Evolutionary conservation across 1,140 invertebrate species (phyloP), one percentile per base, ranked within the genome.

Genomic region (Drosophila ogumai): DNA sequence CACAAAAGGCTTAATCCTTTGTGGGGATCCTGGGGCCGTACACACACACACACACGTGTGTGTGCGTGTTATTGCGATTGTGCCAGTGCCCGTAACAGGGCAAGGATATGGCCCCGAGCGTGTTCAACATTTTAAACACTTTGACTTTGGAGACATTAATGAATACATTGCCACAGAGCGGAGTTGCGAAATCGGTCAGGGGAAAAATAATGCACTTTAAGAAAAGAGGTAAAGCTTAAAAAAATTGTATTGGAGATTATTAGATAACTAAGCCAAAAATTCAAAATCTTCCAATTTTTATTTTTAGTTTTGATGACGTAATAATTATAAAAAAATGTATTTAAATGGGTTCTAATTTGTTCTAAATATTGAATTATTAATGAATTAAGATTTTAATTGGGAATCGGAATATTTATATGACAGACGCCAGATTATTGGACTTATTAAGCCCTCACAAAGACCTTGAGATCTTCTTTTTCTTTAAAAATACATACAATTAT

Each of bases 71-170:
- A 38, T 54, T 38, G 52, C 32, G 32, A 54, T 54, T 58, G 68
- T 72, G 47, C 52, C 4, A 12, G 17, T 40, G 19, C 31, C 3
- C 22, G 38, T 40, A 17, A 41, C 32, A 41, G 40, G 38, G 55
- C 44, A 38, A 43, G 46, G 57, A 84, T 80, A 56, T 73, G 65
- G 61, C 67, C 72, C 60, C 63, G 46, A 50, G 75, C 84, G 72
- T 84, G 84, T 88, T 69, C 50, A 87, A 84, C 80, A 87, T 87
- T 87, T 80, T 84, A 84, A 87, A 84, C 76, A 84, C 76, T 88
- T 84, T 87, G 81, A 74, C 80, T 82, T 64, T 76, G 64, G 63
- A 67, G 84, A 88, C 84, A 88, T 81, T 87, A 87, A 88, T 88
- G 84, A 87, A 88, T 81, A 77, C 65, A 73, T 64, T 71, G 64